Evolutionary conservation across 2,888 invertebrate genomes (phyloP).

Genomic region (Cabera pusaria): DNA sequence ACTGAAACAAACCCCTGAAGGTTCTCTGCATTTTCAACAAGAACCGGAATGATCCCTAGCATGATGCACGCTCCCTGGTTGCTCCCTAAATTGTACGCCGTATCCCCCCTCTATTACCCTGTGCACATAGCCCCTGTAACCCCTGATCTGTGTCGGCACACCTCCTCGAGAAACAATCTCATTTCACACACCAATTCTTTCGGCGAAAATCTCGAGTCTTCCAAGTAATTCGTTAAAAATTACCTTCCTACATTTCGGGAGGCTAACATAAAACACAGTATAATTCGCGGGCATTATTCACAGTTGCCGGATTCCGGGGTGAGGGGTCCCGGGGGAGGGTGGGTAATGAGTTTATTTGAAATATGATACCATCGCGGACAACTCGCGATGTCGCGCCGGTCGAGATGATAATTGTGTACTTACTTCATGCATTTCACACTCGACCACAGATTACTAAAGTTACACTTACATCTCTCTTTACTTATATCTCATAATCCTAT

Average conservation of each 20-base stretch:
- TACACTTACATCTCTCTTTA: too few species aligned
- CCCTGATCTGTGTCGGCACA: slow-evolving; percentile 6
- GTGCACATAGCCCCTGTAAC: too few species aligned
- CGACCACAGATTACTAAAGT: too few species aligned
- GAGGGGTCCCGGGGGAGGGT: slow-evolving; percentile 36
- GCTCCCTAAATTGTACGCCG: too few species aligned
- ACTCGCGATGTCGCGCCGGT: slow-evolving; percentile 28
- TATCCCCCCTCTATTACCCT: too few species aligned
- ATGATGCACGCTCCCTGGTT: too few species aligned
- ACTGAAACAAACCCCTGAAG: too few species aligned
- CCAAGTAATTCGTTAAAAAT: slow-evolving; percentile 60
- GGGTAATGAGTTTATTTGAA: slow-evolving; percentile 60
- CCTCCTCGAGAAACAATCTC: slow-evolving; percentile 50
- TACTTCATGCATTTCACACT: too few species aligned
- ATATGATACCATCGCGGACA: slow-evolving; percentile 51
- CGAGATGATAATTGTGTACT: too few species aligned
- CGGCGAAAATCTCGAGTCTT: slow-evolving; percentile 53
- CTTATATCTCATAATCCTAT: too few species aligned
- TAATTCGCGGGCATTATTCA: slow-evolving; percentile 67
- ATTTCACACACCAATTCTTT: slow-evolving; percentile 65
- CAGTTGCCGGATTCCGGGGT: slow-evolving; percentile 56
- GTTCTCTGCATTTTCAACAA: too few species aligned
- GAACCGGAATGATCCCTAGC: too few species aligned
- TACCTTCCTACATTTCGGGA: slow-evolving; percentile 36
- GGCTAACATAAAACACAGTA: slow-evolving; percentile 62